Percentiles rank a stretch among this genome's conserved stretches.
Evolutionary conservation across 2,888 invertebrate genomes (phyloP).

Genomic region (Leucophenga montana): DNA sequence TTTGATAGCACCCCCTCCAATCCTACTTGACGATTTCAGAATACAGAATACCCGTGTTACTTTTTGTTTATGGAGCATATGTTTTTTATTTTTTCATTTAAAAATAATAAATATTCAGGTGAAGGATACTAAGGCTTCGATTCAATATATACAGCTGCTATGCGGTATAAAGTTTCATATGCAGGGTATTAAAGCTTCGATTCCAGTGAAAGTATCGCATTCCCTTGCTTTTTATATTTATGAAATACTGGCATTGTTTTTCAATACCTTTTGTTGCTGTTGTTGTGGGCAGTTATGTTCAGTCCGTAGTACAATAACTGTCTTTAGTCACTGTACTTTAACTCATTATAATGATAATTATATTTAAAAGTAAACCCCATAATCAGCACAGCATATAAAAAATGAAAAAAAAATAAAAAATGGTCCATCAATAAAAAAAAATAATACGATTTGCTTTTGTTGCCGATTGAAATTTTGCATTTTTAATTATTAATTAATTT

Average conservation of each 20-base stretch:
- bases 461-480: conserved; percentile 16
- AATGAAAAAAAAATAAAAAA: background rate
- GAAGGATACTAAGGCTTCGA: too few species aligned
- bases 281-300: conserved; percentile 31
- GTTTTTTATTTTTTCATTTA: too few species aligned
- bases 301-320: background rate
- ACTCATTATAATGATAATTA: conserved; percentile 10
- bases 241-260: conserved; percentile 7
- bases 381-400: background rate
- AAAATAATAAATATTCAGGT: too few species aligned
- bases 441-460: conserved; percentile 3
- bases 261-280: conserved; percentile 20
- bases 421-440: background rate
- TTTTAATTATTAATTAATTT: conserved; percentile 51
- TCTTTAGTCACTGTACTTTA: background rate
- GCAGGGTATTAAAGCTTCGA: too few species aligned
- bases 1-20: too few species aligned
- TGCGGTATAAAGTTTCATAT: too few species aligned
- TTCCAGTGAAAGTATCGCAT: too few species aligned
- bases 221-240: too few species aligned
- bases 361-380: background rate
- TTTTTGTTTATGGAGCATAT: too few species aligned
- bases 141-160: too few species aligned
- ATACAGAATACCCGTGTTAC: too few species aligned
- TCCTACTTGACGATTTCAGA: too few species aligned